These are phyloP conservation scores for Archilochus colubris DNA, from an alignment of 2,113 vertebrate species.

Conservation along the genomic window DNA sequence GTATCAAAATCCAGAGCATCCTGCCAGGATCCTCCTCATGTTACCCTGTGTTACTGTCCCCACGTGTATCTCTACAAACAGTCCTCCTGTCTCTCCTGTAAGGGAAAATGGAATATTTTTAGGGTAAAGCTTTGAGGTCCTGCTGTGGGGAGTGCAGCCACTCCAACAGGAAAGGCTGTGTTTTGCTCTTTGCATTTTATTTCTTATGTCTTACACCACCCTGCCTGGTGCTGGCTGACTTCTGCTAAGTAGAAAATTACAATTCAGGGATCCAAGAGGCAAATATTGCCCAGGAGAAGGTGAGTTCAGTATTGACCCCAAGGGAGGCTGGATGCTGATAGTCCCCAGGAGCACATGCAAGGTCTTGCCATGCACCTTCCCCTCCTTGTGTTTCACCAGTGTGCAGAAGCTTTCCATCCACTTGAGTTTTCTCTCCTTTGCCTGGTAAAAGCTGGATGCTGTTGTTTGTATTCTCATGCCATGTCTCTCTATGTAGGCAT, in stretches of 20 bases:
- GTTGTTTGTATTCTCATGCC: background rate
- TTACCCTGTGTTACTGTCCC: too few relatives aligned
- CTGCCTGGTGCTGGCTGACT: background rate
- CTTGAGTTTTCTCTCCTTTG: background rate
- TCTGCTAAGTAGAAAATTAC: background rate
- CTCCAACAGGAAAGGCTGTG: too few relatives aligned
- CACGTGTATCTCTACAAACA: too few relatives aligned
- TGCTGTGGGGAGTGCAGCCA: too few relatives aligned
- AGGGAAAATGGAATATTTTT: too few relatives aligned
- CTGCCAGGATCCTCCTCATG: too few relatives aligned
- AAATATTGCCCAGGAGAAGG: background rate
- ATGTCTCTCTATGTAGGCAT: background rate
- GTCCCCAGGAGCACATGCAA: accelerated
- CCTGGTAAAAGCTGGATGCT: background rate
- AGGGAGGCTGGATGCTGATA: background rate
- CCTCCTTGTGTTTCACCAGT: accelerated
- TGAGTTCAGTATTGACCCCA: background rate
- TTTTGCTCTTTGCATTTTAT: background rate
- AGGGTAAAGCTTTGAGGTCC: too few relatives aligned
- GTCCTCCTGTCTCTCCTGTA: too few relatives aligned
- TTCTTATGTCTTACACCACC: background rate
- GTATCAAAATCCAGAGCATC: too few relatives aligned
- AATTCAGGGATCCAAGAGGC: background rate
- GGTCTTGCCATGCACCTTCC: accelerated
- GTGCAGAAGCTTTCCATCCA: background rate